A percentile compares a stretch with the other conserved stretches of the same genome.
Conservation (phyloP, 2,113 vertebrate genomes). For the Picathartes gymnocephalus region DNA sequence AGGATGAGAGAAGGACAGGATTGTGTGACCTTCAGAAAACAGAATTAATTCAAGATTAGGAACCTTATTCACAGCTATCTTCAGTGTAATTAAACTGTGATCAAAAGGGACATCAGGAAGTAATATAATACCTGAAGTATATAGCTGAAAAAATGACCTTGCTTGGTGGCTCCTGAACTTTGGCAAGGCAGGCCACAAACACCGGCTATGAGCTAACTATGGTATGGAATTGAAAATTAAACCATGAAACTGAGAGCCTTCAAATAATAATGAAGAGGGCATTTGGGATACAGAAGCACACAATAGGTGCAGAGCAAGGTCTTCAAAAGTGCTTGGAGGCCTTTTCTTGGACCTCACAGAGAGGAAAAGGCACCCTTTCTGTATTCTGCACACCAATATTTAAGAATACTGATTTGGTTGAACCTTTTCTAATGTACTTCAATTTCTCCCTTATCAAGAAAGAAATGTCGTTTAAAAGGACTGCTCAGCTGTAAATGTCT, state of each 20-base stretch:
- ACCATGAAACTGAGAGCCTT: background rate
- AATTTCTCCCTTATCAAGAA: background rate
- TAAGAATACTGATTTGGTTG: background rate
- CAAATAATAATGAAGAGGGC: background rate
- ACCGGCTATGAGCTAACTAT: background rate
- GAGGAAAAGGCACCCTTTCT: background rate
- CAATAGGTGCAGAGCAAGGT: background rate
- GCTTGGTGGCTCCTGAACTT: background rate
- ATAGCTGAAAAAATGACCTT: background rate
- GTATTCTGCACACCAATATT: background rate
- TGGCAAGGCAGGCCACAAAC: background rate
- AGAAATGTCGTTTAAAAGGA: background rate
- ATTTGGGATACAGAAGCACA: background rate
- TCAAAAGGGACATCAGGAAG: background rate
- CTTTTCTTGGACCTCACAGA: background rate
- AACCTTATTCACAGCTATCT: background rate
- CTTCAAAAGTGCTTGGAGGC: background rate
- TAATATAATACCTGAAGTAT: background rate
- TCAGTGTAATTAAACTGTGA: background rate
- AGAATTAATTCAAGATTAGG: background rate
- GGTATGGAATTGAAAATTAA: background rate
- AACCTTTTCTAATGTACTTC: background rate
- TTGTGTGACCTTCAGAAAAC: background rate
- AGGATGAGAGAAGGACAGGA: background rate
- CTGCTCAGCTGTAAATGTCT: background rate